Evolutionary conservation across 2,888 invertebrate genomes (phyloP).

Genomic region (Apotomis capreana): DNA sequence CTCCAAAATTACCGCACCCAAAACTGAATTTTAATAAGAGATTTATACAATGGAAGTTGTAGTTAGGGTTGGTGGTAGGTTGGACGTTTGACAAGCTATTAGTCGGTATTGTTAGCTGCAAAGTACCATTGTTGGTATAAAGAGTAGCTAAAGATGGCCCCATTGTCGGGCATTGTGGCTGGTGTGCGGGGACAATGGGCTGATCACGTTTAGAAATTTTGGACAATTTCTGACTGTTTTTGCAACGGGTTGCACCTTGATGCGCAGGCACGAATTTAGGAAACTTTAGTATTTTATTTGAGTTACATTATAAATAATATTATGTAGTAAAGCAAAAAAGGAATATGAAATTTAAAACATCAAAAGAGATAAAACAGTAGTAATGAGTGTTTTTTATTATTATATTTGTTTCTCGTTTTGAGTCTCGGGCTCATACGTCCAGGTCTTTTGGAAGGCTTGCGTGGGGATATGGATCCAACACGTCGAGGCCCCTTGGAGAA

Average conservation of each 20-base stretch:
- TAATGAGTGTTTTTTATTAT: no score
- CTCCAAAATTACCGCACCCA: slow-evolving; percentile 2
- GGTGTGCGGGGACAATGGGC: slow-evolving; percentile 77
- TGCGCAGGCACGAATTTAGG: slow-evolving; percentile 59
- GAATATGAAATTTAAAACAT: no score
- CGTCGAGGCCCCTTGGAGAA: no score
- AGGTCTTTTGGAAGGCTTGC: no score
- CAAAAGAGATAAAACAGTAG: no score
- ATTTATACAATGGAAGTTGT: slow-evolving; percentile 26
- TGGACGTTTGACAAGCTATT: slow-evolving; percentile 43
- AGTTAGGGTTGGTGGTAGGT: slow-evolving; percentile 42
- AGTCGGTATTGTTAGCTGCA: slow-evolving; percentile 69
- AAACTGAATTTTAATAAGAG: slow-evolving; percentile 10
- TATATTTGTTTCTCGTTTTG: no score
- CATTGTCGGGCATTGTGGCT: slow-evolving; percentile 78
- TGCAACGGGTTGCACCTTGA: slow-evolving; percentile 83
- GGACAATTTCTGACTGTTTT: slow-evolving; percentile 79
- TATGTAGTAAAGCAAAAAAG: no score
- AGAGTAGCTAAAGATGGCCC: slow-evolving; percentile 80
- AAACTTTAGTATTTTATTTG: neutral
- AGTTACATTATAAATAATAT: no score
- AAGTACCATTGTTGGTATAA: slow-evolving; percentile 78
- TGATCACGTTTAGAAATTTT: slow-evolving; percentile 79
- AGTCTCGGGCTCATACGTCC: no score
- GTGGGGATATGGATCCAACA: no score